These are phyloP conservation scores for Notothenia coriiceps DNA, from an alignment of 2,113 vertebrate species.

Conservation along the genomic window DNA sequence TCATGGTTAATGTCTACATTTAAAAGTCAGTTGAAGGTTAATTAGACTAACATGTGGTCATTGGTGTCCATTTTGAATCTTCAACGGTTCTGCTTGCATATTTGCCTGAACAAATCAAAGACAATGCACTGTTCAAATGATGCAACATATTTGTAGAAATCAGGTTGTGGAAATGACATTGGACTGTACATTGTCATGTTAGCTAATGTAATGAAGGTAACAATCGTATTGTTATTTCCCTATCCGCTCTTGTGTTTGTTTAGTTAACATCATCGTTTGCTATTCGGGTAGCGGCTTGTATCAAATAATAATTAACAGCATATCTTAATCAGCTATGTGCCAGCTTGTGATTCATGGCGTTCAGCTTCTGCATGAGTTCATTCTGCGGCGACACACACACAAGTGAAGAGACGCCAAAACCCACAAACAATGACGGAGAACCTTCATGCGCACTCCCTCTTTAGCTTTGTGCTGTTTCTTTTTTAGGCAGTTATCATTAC, in stretches of 20 bases:
- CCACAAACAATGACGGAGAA: not conserved
- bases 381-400: not conserved
- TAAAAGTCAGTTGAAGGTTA: too few relatives aligned
- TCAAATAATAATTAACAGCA: not conserved
- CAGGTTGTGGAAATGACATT: not conserved
- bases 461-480: not conserved
- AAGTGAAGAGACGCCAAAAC: not conserved
- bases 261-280: too few relatives aligned
- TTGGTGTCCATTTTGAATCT: not conserved
- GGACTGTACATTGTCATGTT: not conserved
- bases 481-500: slow-evolving; percentile 5
- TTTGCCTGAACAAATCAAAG: not conserved
- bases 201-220: not conserved
- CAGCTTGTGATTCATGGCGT: not conserved
- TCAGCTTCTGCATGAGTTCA: not conserved
- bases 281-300: not conserved
- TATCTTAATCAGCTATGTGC: not conserved
- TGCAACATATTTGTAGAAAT: not conserved
- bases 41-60: not conserved
- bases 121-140: not conserved
- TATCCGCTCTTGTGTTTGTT: not conserved
- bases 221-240: not conserved
- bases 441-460: not conserved
- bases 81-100: not conserved
- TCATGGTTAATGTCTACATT: too few relatives aligned